phyloP scores from a whole-genome alignment of 2,113 vertebrate genomes.

The Arothron firmamentum region DNA sequence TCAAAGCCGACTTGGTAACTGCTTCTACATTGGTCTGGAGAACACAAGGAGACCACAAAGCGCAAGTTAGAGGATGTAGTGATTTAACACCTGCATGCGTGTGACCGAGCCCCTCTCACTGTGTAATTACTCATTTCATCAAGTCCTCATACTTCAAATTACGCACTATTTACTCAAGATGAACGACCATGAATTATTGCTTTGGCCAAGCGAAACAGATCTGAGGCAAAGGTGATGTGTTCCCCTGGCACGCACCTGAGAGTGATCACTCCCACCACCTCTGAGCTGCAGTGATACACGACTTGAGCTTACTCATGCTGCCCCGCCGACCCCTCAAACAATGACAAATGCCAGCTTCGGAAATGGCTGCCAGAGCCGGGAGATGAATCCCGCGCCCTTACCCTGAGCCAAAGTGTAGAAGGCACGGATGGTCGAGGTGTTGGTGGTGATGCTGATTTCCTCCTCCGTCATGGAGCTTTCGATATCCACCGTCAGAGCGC shows the following conservation, averaged over 20 bases:
- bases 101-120: background rate
- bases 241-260: slow-evolving; percentile 40
- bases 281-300: slow-evolving; percentile 58
- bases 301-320: slow-evolving; percentile 64
- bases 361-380: slow-evolving; percentile 22
- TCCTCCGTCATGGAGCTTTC: slow-evolving; percentile 91
- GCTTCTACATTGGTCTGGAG: slow-evolving; percentile 90
- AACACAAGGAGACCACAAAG: slow-evolving; percentile 14
- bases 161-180: slow-evolving; percentile 14
- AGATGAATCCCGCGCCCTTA: slow-evolving; percentile 52
- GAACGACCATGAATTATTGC: slow-evolving; percentile 16
- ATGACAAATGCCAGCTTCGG: slow-evolving; percentile 57
- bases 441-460: slow-evolving; percentile 92
- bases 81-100: background rate
- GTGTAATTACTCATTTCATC: background rate
- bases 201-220: slow-evolving; percentile 32
- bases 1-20: slow-evolving; percentile 94
- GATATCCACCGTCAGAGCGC: slow-evolving; percentile 87
- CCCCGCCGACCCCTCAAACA: slow-evolving; percentile 55
- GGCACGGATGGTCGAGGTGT: slow-evolving; percentile 87
- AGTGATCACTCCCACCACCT: slow-evolving; percentile 44
- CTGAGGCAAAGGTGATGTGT: slow-evolving; percentile 52
- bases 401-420: slow-evolving; percentile 97
- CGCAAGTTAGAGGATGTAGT: background rate
- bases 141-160: slow-evolving; percentile 19